phyloP scores from a whole-genome alignment of 2,888 invertebrate species.

The Aromia moschata region DNA sequence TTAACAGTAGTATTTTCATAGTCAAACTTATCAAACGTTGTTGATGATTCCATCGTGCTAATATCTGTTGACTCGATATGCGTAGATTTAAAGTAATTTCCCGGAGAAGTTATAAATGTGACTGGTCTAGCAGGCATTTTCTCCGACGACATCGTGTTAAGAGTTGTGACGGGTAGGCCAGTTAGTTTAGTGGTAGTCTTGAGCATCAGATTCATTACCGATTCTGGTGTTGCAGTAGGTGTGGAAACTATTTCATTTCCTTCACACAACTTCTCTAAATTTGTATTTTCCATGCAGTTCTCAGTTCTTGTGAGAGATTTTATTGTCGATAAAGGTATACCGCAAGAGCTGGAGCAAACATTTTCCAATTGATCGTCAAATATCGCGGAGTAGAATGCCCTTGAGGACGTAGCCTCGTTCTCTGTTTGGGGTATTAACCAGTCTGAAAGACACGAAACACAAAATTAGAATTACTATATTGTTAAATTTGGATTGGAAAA shows the following conservation, averaged over 20 bases:
- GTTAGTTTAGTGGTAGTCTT: not conserved
- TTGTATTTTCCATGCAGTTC: not conserved
- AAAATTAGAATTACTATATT: too few species aligned
- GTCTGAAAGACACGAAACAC: constrained; percentile 5
- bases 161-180: not conserved
- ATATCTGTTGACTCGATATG: not conserved
- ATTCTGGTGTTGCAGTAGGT: too few species aligned
- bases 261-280: not conserved
- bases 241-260: not conserved
- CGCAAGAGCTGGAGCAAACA: constrained; percentile 64
- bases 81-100: not conserved
- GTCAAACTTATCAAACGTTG: too few species aligned
- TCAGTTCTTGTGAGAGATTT: not conserved
- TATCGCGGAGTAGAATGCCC: constrained; percentile 63
- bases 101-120: not conserved
- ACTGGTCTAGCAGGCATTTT: not conserved
- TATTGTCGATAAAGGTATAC: constrained; percentile 61
- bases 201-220: not conserved
- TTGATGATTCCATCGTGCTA: not conserved
- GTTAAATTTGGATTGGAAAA: too few species aligned
- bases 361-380: constrained; percentile 63
- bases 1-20: too few species aligned
- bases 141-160: not conserved
- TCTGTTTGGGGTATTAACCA: constrained; percentile 5
- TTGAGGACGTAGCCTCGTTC: constrained; percentile 2